phyloP scores from a whole-genome alignment of 1,140 invertebrate genomes.

The Hypsibius dujardini region DNA sequence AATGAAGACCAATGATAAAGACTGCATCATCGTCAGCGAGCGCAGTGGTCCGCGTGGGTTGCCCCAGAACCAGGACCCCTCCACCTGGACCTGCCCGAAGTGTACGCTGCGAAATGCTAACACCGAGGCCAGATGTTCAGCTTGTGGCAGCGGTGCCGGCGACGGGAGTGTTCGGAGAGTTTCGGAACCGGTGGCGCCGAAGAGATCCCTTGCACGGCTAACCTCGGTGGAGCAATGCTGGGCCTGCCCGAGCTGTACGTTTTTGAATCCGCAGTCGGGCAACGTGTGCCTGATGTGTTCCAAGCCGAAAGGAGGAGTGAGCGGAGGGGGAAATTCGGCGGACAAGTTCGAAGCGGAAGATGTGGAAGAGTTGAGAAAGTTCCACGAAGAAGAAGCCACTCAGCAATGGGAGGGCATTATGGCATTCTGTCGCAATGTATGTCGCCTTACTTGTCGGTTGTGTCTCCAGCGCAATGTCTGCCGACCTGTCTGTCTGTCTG shows the following conservation, averaged over 20 bases:
- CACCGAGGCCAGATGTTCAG: background rate
- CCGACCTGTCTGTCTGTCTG: too few species aligned
- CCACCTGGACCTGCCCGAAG: background rate
- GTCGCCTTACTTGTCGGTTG: slow-evolving; percentile 25
- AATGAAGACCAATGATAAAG: too few species aligned
- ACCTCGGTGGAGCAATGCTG: background rate
- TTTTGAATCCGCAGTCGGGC: background rate
- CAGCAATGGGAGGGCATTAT: slow-evolving; percentile 67
- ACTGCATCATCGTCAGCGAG: too few species aligned
- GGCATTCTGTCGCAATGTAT: slow-evolving; percentile 56
- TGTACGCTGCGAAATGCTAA: slow-evolving; percentile 4
- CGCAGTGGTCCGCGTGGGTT: too few species aligned
- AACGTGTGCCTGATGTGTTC: slow-evolving; percentile 17
- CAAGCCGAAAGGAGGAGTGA: background rate
- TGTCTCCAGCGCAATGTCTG: background rate
- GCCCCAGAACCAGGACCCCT: background rate
- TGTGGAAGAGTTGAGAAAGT: slow-evolving; percentile 58
- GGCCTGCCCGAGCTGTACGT: slow-evolving; percentile 4
- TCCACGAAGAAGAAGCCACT: slow-evolving; percentile 60
- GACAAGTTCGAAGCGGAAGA: slow-evolving; percentile 48
- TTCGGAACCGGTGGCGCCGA: background rate
- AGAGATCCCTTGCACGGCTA: background rate
- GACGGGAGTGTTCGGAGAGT: background rate
- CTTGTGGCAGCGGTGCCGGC: background rate
- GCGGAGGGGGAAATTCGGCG: background rate